phyloP scores from a whole-genome alignment of 64 coral and sea anemone species.

The Pachyseris speciosa region DNA sequence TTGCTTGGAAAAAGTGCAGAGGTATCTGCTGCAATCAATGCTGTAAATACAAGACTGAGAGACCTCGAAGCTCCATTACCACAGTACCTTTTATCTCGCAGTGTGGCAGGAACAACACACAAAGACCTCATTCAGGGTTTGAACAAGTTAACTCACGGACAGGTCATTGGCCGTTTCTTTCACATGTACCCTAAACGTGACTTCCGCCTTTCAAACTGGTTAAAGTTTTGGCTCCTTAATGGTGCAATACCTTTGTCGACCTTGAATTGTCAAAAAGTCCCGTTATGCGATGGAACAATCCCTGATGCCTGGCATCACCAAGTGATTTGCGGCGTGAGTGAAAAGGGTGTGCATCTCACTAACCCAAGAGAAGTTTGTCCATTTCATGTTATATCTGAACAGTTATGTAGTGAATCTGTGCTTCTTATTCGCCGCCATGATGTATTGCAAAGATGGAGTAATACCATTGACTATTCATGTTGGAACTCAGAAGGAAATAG shows the following conservation, averaged over 20 bases:
- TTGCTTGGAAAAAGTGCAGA: conserved; percentile 53
- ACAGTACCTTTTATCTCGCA: conserved; percentile 72
- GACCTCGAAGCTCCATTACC: conserved; percentile 73
- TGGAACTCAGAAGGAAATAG: neutral
- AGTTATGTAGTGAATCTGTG: conserved; percentile 85
- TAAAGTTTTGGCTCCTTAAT: conserved; percentile 74
- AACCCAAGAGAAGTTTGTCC: conserved; percentile 66
- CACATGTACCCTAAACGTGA: conserved; percentile 70
- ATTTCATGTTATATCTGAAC: conserved; percentile 34
- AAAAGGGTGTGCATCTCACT: conserved; percentile 58
- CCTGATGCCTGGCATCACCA: conserved; percentile 95
- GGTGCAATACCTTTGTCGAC: conserved; percentile 78
- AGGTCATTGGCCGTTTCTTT: conserved; percentile 70
- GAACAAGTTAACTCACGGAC: conserved; percentile 47
- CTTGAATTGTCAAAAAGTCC: conserved; percentile 73
- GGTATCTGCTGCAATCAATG: conserved; percentile 37
- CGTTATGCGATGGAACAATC: conserved; percentile 45
- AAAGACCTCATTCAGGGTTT: conserved; percentile 74
- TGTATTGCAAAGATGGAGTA: conserved; percentile 62
- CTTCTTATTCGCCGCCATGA: conserved; percentile 67
- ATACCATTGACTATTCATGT: conserved; percentile 51
- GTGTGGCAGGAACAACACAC: conserved; percentile 76
- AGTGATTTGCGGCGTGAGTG: conserved; percentile 80
- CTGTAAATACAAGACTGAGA: conserved; percentile 66
- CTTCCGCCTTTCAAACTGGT: conserved; percentile 64